Percentiles rank a stretch among this genome's conserved stretches.
phyloP scores from a whole-genome alignment of 2,113 vertebrate genomes.

The Phaetusa simplex region DNA sequence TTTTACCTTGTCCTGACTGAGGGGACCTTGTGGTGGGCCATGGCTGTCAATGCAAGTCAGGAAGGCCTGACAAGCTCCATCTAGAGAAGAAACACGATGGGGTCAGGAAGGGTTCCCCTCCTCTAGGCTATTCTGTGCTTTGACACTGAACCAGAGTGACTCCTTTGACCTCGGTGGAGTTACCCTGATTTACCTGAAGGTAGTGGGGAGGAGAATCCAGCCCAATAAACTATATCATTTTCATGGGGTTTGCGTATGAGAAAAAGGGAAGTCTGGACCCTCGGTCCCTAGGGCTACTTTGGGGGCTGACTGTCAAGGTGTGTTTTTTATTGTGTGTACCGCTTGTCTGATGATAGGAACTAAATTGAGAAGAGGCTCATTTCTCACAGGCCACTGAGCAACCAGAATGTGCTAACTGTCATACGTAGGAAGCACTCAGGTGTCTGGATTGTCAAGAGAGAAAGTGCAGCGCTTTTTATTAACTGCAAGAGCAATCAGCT shows the following conservation, averaged over 20 bases:
- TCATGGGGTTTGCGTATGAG: neutral
- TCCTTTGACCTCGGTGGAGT: neutral
- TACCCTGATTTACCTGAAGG: neutral
- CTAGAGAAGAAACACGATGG: neutral
- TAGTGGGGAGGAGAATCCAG: neutral
- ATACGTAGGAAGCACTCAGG: constrained; percentile 62
- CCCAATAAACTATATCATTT: neutral
- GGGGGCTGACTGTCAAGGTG: constrained; percentile 51
- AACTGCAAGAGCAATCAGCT: constrained; percentile 70
- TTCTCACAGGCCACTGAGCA: constrained; percentile 67
- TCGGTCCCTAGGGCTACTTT: constrained; percentile 17
- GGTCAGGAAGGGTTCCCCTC: neutral
- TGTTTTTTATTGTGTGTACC: constrained; percentile 58
- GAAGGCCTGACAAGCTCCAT: neutral
- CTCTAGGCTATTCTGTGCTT: neutral
- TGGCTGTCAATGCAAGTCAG: neutral
- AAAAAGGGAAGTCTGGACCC: neutral
- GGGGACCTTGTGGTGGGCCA: neutral
- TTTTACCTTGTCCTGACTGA: neutral
- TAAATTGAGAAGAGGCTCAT: constrained; percentile 68
- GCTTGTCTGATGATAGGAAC: constrained; percentile 65
- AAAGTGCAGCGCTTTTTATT: constrained; percentile 66
- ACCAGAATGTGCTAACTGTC: constrained; percentile 69
- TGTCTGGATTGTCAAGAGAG: constrained; percentile 67
- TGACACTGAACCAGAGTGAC: neutral